Conservation (phyloP, 2,797 vertebrate genomes). For the Spinus pinus region DNA sequence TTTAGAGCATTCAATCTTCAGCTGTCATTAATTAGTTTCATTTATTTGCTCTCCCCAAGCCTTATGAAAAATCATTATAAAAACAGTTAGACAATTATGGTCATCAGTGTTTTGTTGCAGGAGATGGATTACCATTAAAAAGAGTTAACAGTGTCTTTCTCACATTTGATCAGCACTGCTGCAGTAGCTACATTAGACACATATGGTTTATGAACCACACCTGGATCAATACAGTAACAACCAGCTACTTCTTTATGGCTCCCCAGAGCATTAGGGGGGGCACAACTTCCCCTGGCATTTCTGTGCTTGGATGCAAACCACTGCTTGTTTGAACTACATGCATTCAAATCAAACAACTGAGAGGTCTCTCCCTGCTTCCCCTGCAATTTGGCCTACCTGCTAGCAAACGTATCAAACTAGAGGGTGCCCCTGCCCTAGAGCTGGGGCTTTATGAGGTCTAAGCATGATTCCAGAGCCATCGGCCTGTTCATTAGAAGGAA, state of each 20-base stretch:
- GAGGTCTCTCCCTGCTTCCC: background rate
- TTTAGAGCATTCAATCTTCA: background rate
- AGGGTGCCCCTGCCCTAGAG: background rate
- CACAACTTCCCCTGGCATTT: background rate
- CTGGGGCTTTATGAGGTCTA: fast-evolving
- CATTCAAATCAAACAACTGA: background rate
- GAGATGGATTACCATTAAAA: background rate
- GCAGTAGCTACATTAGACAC: background rate
- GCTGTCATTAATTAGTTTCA: background rate
- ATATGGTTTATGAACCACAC: fast-evolving
- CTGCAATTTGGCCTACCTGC: background rate
- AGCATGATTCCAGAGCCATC: background rate
- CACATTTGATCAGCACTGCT: background rate
- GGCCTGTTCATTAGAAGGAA: background rate
- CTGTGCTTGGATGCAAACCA: background rate
- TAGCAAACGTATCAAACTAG: background rate
- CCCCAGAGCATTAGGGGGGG: background rate
- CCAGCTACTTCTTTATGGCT: background rate
- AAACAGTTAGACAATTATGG: background rate
- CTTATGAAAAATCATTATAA: background rate
- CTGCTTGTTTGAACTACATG: background rate
- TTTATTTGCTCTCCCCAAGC: background rate
- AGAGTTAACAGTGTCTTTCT: background rate
- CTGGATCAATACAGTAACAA: background rate
- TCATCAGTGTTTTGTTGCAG: background rate